Conservation (phyloP, 1,140 invertebrate genomes). For the Caenorhabditis tropicalis region DNA sequence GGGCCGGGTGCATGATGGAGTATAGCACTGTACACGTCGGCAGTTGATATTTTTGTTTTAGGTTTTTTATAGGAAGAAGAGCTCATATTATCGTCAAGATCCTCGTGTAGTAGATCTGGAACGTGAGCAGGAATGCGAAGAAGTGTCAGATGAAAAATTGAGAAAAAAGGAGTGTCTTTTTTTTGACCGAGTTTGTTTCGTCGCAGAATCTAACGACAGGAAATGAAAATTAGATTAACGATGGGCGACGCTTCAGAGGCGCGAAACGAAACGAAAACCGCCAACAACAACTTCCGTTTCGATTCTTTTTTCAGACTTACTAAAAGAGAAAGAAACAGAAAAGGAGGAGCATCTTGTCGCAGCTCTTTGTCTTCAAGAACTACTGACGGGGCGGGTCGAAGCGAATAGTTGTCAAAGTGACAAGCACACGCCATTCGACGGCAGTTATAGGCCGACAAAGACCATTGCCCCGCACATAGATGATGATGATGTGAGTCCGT, state of each 20-base stretch:
- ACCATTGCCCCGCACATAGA: conserved; percentile 13
- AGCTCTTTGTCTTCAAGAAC: not conserved
- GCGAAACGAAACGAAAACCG: not conserved
- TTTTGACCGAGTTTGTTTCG: not conserved
- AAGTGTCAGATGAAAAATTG: not conserved
- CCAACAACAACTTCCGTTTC: conserved; percentile 35
- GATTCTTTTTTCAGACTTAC: not conserved
- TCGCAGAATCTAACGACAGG: conserved; percentile 2
- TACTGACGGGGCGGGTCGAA: not conserved
- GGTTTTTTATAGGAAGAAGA: not conserved
- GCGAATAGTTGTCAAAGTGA: conserved; percentile 22
- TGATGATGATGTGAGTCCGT: conserved; percentile 14
- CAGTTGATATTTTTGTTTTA: conserved; percentile 20
- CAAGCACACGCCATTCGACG: conserved; percentile 28
- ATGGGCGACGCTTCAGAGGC: not conserved
- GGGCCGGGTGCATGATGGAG: conserved; percentile 20
- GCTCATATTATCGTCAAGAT: not conserved
- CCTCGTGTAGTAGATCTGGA: conserved; percentile 18
- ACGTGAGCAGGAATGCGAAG: not conserved
- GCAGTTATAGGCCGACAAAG: conserved; percentile 32
- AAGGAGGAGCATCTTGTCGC: not conserved
- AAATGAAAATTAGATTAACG: conserved; percentile 40
- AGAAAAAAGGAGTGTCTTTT: not conserved
- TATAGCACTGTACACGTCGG: conserved; percentile 30
- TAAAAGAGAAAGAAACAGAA: not conserved